phyloP scores from a whole-genome alignment of 2,888 invertebrate species.

The Eupeodes luniger region DNA sequence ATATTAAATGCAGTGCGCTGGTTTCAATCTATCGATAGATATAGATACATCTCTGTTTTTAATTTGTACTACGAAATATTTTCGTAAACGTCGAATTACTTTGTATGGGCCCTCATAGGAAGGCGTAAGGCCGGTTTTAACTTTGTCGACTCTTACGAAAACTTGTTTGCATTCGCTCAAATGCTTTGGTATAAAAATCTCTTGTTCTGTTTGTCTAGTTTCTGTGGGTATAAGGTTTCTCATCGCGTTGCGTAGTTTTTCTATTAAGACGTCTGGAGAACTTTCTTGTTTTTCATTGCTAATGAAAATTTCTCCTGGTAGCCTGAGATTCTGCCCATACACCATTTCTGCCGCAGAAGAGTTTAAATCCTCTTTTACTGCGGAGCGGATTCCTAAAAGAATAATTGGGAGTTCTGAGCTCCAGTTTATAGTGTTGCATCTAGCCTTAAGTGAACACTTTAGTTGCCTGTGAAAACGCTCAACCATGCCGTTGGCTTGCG shows the following conservation, averaged over 20 bases:
- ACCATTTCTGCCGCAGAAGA: no score
- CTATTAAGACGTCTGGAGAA: not conserved
- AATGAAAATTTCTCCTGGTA: not conserved
- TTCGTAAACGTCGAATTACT: not conserved
- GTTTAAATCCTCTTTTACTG: not conserved
- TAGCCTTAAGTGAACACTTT: not conserved
- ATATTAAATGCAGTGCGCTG: not conserved
- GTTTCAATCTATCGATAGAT: not conserved
- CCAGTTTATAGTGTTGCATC: no score
- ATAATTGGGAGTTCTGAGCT: not conserved
- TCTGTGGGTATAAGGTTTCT: not conserved
- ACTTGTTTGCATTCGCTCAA: not conserved
- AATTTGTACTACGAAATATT: not conserved
- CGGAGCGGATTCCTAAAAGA: not conserved
- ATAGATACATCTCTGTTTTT: not conserved
- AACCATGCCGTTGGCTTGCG: not conserved
- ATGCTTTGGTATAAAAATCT: not conserved
- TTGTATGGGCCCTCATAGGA: constrained; percentile 3
- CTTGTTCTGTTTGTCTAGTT: not conserved
- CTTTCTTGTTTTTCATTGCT: not conserved
- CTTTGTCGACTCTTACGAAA: not conserved
- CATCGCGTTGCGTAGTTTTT: not conserved
- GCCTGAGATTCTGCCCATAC: no score
- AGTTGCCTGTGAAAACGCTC: not conserved
- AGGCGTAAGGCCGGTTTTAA: not conserved